Conservation (phyloP, 2,113 vertebrate genomes). For the Scolopax mira region DNA sequence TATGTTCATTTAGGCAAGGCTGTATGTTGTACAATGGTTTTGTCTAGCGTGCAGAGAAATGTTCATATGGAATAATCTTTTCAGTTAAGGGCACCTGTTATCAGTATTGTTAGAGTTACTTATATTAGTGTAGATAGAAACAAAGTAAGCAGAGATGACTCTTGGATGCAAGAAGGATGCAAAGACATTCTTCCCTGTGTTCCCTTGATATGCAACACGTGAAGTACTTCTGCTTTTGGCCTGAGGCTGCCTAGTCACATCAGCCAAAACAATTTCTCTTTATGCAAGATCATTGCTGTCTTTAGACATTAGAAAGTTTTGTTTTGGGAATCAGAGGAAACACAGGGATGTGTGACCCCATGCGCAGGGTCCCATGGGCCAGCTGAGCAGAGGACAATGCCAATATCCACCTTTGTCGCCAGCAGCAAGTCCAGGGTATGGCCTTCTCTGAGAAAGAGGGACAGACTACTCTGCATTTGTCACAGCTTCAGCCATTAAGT, state of each 20-base stretch:
- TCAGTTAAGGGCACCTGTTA: not conserved
- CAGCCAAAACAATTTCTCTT: not conserved
- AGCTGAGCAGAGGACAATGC: not conserved
- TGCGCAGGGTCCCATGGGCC: not conserved
- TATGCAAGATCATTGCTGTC: not conserved
- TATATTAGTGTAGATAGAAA: not conserved
- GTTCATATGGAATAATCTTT: not conserved
- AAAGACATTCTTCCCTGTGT: not conserved
- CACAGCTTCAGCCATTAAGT: not conserved
- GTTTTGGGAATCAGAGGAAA: not conserved
- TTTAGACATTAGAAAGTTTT: not conserved
- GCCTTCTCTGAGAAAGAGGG: not conserved
- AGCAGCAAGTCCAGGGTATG: not conserved
- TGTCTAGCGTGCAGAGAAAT: not conserved
- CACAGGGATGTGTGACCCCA: fast-evolving
- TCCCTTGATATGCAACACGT: not conserved
- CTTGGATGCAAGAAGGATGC: not conserved
- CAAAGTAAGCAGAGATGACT: not conserved
- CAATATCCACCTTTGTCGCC: not conserved
- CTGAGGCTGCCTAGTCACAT: not conserved
- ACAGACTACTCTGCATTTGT: fast-evolving
- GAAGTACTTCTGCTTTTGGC: not conserved
- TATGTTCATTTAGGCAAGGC: slow-evolving; percentile 58
- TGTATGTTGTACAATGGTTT: not conserved
- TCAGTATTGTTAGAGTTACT: not conserved